Conservation (phyloP, 35 echinoderm and acorn worm species). For the Ophioderma brevispina region DNA sequence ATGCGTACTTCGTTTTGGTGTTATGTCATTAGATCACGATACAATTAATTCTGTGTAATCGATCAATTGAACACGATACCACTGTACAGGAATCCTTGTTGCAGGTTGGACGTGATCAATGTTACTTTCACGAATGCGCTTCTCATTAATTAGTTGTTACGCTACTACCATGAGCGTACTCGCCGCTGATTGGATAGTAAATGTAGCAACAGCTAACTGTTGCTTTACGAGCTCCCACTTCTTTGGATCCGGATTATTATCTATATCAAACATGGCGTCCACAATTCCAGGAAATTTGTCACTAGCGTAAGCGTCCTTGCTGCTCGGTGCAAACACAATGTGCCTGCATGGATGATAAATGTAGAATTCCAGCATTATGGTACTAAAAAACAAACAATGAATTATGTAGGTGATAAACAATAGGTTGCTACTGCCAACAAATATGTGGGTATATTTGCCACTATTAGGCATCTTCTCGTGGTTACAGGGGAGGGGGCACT, state of each 20-base stretch:
- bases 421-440: not conserved
- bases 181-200: constrained; percentile 74
- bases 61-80: too few relatives aligned
- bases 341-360: constrained; percentile 61
- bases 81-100: too few relatives aligned
- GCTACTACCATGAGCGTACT: constrained; percentile 35
- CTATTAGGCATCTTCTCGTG: too few relatives aligned
- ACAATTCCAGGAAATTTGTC: constrained; percentile 91
- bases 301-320: constrained; percentile 76
- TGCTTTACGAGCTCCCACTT: constrained; percentile 82
- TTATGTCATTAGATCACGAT: too few relatives aligned
- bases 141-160: too few relatives aligned
- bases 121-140: too few relatives aligned
- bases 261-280: constrained; percentile 96
- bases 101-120: too few relatives aligned
- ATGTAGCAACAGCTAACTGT: constrained; percentile 69
- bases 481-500: too few relatives aligned
- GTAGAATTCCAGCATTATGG: not conserved
- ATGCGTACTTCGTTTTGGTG: too few relatives aligned
- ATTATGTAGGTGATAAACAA: not conserved
- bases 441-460: not conserved
- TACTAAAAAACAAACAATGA: not conserved
- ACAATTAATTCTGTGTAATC: too few relatives aligned
- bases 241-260: constrained; percentile 72
- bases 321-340: constrained; percentile 92